Evolutionary conservation across 1,140 invertebrate genomes (phyloP).

Genomic region (Bombus huntii): DNA sequence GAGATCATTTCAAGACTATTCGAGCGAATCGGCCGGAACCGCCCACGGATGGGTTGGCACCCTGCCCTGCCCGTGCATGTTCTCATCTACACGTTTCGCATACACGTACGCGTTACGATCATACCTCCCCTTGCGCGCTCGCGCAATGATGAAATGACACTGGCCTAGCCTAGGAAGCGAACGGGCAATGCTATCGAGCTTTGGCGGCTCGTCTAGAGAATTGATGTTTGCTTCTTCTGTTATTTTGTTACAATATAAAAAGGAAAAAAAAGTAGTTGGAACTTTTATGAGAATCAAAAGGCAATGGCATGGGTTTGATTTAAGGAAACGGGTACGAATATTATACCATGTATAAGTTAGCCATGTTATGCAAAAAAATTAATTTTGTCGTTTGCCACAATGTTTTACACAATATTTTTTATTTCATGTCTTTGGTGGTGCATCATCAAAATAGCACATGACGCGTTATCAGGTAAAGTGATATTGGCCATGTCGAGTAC

Average conservation of each 20-base stretch:
- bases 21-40: constrained; percentile 61
- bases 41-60: constrained; percentile 57
- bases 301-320: neutral
- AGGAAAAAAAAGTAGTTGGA: neutral
- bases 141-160: constrained; percentile 69
- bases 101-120: neutral
- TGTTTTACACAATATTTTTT: constrained; percentile 1
- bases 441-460: neutral
- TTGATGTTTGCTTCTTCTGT: neutral
- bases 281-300: no score
- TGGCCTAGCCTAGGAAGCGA: constrained; percentile 25
- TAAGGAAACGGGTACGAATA: neutral
- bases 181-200: constrained; percentile 54
- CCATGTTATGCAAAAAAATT: neutral
- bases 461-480: constrained; percentile 20
- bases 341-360: neutral
- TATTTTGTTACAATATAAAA: no score
- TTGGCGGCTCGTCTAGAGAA: constrained; percentile 34
- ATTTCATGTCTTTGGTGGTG: neutral
- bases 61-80: constrained; percentile 28
- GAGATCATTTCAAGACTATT: constrained; percentile 49
- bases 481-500: neutral
- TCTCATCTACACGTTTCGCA: neutral
- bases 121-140: neutral
- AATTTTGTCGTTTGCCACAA: constrained; percentile 17